Evolutionary conservation across 1,140 invertebrate genomes (phyloP), one percentile per base, ranked within the genome.

Genomic region (Pogonomyrmex barbatus): DNA sequence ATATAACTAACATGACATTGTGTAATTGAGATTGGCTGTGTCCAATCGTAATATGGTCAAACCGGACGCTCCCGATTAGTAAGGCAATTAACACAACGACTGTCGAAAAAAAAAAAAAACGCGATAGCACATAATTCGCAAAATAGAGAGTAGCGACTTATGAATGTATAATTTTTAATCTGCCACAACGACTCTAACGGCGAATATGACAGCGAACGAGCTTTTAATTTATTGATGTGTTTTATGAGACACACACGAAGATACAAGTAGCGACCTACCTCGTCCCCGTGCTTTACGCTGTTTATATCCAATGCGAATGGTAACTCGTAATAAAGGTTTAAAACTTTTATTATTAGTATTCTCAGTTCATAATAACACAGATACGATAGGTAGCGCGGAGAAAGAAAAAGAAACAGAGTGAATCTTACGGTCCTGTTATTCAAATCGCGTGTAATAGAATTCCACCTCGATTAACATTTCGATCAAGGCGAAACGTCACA

Each of bases 141-240:
- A 76, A 85, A 85, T 60, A 50, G 68, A 83, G 79, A 70, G 52
- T 50, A 56, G 78, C 52, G 79, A 83, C 68, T 75, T 83, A 83
- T 83, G 79, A 83, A 83, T 83, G 79, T 83, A 75, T 83, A 83
- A 83, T 83, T 83, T 83, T 83, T 83, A 83, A 83, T 83, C 68
- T 73, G 42, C 68, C 79, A 33, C 79, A 83, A 83, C 68, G 68
- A 83, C 79, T 83, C 68, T 83, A 83, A 83, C 68, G 30, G 42
- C 67, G 79, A 73, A 47, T 71, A 71, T 82, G 79, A 82, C 79
- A 47, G 54, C 56, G 70, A 83, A 83, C 68, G 68, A 73, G 68
- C 79, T 83, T 83, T 83, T 83, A 83, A 83, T 83, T 83, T 83
- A 83, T 83, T 83, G 79, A 83, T 83, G 24, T 60, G 79, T 83